A percentile compares a stretch with the other conserved stretches of the same genome.
phyloP scores from a whole-genome alignment of 2,888 invertebrate genomes.

The Laothoe populi region DNA sequence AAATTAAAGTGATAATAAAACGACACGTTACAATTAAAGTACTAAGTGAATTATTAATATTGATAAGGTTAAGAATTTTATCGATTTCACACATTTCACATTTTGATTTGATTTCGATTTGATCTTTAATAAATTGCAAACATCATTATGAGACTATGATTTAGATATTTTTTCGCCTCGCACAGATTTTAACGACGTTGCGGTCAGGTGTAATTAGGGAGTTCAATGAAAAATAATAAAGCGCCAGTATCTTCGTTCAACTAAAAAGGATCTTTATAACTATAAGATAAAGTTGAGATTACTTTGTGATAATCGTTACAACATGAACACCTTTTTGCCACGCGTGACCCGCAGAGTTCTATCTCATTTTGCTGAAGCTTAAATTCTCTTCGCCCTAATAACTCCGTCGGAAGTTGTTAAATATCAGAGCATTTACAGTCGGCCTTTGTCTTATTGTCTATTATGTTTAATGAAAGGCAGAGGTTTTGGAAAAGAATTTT shows the following conservation, averaged over 20 bases:
- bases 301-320: background rate
- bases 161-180: background rate
- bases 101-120: too few species aligned
- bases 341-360: conserved; percentile 42
- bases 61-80: too few species aligned
- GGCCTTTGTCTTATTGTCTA: background rate
- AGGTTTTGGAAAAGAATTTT: too few species aligned
- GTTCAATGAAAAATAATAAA: conserved; percentile 22
- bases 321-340: conserved; percentile 37
- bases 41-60: too few species aligned
- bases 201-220: conserved; percentile 17
- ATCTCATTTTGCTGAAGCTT: conserved; percentile 49
- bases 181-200: conserved; percentile 7
- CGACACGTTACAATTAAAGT: too few species aligned
- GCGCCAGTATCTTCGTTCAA: background rate
- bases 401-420: conserved; percentile 29
- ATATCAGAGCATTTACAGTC: conserved; percentile 9
- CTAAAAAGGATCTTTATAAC: background rate
- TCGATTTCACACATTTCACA: too few species aligned
- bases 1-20: background rate
- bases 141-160: background rate
- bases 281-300: conserved; percentile 3
- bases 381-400: conserved; percentile 51
- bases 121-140: too few species aligned
- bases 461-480: background rate